phyloP scores from a whole-genome alignment of 2,113 vertebrate species.

The Tachysurus fulvidraco region DNA sequence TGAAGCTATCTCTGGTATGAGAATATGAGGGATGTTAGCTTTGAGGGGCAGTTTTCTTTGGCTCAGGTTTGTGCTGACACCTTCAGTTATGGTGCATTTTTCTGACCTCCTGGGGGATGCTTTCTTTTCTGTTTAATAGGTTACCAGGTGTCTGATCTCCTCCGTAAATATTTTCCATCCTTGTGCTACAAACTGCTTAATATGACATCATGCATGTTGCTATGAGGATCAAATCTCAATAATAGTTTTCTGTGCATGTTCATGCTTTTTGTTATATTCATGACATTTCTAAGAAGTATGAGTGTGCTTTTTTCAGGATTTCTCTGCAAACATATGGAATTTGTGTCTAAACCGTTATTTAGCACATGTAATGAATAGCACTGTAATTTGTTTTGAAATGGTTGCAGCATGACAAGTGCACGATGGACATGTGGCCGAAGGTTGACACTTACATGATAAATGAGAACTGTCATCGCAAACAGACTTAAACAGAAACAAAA shows the following conservation, averaged over 20 bases:
- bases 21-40: slow-evolving; percentile 51
- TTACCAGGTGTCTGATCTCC: slow-evolving; percentile 12
- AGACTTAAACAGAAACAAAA: slow-evolving; percentile 37
- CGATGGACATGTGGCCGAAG: slow-evolving; percentile 16
- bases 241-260: neutral
- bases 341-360: too few species aligned
- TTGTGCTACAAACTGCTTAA: neutral
- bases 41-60: slow-evolving; percentile 53
- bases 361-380: neutral
- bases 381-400: slow-evolving; percentile 36
- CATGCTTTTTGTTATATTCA: neutral
- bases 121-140: slow-evolving; percentile 15
- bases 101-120: slow-evolving; percentile 43
- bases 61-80: slow-evolving; percentile 58
- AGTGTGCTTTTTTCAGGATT: neutral
- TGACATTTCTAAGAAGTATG: neutral
- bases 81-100: slow-evolving; percentile 38
- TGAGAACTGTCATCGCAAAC: slow-evolving; percentile 65
- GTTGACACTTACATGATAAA: slow-evolving; percentile 53
- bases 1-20: slow-evolving; percentile 43
- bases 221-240: neutral
- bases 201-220: neutral
- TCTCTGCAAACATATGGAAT: neutral
- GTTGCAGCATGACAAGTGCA: slow-evolving; percentile 14
- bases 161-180: neutral